These are phyloP conservation scores for Boulengeromyrus knoepffleri DNA, from an alignment of 2,113 vertebrate species.

Conservation along the genomic window DNA sequence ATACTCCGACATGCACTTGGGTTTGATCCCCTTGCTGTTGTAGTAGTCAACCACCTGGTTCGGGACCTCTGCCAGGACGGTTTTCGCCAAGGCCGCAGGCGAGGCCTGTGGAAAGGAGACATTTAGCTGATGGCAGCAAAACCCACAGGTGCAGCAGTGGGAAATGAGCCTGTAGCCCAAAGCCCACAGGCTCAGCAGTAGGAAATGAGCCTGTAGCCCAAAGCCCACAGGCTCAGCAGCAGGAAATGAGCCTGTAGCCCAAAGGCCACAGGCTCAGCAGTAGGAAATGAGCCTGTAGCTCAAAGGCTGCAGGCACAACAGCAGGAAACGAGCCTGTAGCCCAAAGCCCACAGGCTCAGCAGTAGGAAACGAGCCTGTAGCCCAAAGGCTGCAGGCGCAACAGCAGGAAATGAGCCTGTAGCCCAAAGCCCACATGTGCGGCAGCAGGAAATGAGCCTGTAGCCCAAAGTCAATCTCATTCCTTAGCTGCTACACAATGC, in stretches of 20 bases:
- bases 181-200: not conserved
- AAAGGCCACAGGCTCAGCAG: too few relatives aligned
- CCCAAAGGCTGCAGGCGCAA: too few relatives aligned
- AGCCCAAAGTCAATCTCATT: not conserved
- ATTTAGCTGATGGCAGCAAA: constrained; percentile 8
- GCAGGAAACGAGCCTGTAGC: too few relatives aligned
- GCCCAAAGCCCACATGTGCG: too few relatives aligned
- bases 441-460: too few relatives aligned
- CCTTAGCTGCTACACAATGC: not conserved
- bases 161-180: not conserved
- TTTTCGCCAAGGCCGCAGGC: constrained; percentile 91
- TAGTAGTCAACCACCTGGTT: constrained; percentile 99
- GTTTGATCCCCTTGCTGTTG: constrained; percentile 93
- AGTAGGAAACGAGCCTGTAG: too few relatives aligned
- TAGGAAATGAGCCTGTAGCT: too few relatives aligned
- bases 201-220: not conserved
- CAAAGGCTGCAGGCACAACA: too few relatives aligned
- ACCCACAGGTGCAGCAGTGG: not conserved
- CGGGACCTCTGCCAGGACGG: constrained; percentile 91
- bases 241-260: too few relatives aligned
- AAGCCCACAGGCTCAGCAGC: too few relatives aligned
- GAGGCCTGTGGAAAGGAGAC: constrained; percentile 72
- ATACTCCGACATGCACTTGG: constrained; percentile 82
- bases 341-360: too few relatives aligned
- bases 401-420: too few relatives aligned